These are phyloP conservation scores for Lutraria rhynchaena DNA, from an alignment of 1,140 invertebrate genomes.

Conservation along the genomic window DNA sequence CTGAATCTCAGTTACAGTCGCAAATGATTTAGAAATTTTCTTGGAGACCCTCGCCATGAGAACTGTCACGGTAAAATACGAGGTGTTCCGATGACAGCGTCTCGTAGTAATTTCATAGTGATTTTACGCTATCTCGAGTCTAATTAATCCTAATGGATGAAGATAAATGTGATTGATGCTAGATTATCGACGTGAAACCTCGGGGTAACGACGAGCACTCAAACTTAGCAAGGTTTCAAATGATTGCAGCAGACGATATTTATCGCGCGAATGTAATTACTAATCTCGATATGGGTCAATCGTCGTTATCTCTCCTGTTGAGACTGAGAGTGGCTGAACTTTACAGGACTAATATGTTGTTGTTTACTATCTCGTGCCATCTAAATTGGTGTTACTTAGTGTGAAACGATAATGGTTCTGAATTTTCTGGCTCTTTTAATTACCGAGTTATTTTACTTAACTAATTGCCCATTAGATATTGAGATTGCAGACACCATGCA, in stretches of 20 bases:
- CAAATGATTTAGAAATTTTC: too few relatives aligned
- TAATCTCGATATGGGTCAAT: constrained; percentile 13
- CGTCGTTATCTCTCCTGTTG: neutral
- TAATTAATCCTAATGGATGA: constrained; percentile 34
- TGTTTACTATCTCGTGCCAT: too few relatives aligned
- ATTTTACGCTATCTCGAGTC: neutral
- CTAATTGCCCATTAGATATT: too few relatives aligned
- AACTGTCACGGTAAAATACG: neutral
- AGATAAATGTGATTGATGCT: constrained; percentile 22
- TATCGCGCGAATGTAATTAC: constrained; percentile 9
- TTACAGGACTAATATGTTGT: too few relatives aligned
- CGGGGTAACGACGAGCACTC: neutral
- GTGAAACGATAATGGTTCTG: too few relatives aligned
- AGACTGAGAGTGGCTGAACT: too few relatives aligned
- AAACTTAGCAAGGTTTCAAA: constrained; percentile 2
- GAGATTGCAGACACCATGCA: too few relatives aligned
- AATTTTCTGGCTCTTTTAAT: too few relatives aligned
- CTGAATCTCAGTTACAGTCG: too few relatives aligned
- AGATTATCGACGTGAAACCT: constrained; percentile 13
- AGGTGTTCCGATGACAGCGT: neutral
- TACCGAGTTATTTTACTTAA: too few relatives aligned
- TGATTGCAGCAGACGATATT: constrained; percentile 20
- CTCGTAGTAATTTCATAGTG: constrained; percentile 25
- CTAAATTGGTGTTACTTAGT: too few relatives aligned
- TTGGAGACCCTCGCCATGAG: neutral